Conservation (phyloP, 2,113 vertebrate species). For the Epinephelus cyanopodus region DNA sequence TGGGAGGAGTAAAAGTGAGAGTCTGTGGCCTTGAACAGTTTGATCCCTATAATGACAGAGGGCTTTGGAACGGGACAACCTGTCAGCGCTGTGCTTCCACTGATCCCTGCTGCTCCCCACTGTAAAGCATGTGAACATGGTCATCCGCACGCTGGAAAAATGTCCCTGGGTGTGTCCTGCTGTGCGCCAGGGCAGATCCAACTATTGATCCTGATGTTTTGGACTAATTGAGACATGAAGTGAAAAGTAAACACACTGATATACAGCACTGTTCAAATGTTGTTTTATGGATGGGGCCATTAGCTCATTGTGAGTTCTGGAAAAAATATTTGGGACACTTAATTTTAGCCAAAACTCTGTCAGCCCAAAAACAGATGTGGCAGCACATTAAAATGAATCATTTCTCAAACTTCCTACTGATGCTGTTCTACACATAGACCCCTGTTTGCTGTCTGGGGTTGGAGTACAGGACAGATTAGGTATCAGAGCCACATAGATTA, state of each 20-base stretch:
- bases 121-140: conserved; percentile 59
- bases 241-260: conserved; percentile 50
- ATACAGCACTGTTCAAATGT: conserved; percentile 26
- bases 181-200: conserved; percentile 9
- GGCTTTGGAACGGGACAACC: conserved; percentile 73
- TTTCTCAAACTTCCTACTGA: conserved; percentile 36
- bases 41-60: conserved; percentile 78
- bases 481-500: conserved; percentile 74
- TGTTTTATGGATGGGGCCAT: conserved; percentile 40
- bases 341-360: conserved; percentile 67
- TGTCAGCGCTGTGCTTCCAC: conserved; percentile 70
- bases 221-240: conserved; percentile 39
- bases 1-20: conserved; percentile 66
- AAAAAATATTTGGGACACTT: conserved; percentile 64
- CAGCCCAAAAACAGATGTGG: conserved; percentile 76
- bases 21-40: conserved; percentile 73
- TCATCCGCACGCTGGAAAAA: conserved; percentile 34
- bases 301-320: conserved; percentile 37
- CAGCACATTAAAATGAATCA: conserved; percentile 70
- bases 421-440: conserved; percentile 79
- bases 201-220: conserved; percentile 26
- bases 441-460: conserved; percentile 54
- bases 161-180: conserved; percentile 38
- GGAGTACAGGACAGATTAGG: conserved; percentile 66
- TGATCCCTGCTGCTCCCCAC: conserved; percentile 64